These are phyloP conservation scores for Laspeyria flexula DNA, from an alignment of 2,888 invertebrate species.

Conservation along the genomic window DNA sequence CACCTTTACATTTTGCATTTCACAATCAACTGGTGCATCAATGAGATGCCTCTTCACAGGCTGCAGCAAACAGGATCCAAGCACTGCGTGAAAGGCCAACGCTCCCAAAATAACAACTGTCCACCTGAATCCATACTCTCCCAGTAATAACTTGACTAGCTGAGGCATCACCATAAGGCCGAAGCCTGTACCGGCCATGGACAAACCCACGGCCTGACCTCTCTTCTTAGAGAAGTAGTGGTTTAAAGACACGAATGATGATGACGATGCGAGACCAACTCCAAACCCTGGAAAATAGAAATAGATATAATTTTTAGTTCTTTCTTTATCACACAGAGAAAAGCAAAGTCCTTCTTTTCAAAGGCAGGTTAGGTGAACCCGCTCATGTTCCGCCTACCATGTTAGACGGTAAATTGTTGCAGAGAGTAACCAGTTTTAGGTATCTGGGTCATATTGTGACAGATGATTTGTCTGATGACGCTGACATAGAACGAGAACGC, in stretches of 20 bases:
- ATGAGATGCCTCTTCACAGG: slow-evolving; percentile 90
- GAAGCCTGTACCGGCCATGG: slow-evolving; percentile 92
- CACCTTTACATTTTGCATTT: slow-evolving; percentile 81
- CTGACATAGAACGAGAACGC: too few species aligned
- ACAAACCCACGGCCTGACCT: slow-evolving; percentile 92
- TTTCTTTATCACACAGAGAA: too few species aligned
- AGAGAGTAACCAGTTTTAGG: too few species aligned
- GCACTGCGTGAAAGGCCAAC: slow-evolving; percentile 88
- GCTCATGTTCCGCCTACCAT: too few species aligned
- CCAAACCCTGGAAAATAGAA: slow-evolving; percentile 87
- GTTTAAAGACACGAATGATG: slow-evolving; percentile 92
- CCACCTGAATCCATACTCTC: slow-evolving; percentile 88
- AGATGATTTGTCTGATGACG: too few species aligned
- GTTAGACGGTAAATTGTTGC: too few species aligned
- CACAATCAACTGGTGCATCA: slow-evolving; percentile 84
- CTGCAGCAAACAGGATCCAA: slow-evolving; percentile 89
- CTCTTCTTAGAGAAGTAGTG: slow-evolving; percentile 91
- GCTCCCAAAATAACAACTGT: slow-evolving; percentile 89
- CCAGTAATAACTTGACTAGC: slow-evolving; percentile 88
- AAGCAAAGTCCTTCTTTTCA: too few species aligned
- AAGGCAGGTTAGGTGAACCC: too few species aligned
- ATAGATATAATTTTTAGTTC: too few species aligned
- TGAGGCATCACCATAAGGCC: slow-evolving; percentile 93
- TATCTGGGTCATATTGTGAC: too few species aligned
- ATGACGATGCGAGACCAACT: slow-evolving; percentile 91